Base-by-base conservation (phyloP, 2,797 vertebrate genomes). In the Kryptolebias ocellatus region DNA sequence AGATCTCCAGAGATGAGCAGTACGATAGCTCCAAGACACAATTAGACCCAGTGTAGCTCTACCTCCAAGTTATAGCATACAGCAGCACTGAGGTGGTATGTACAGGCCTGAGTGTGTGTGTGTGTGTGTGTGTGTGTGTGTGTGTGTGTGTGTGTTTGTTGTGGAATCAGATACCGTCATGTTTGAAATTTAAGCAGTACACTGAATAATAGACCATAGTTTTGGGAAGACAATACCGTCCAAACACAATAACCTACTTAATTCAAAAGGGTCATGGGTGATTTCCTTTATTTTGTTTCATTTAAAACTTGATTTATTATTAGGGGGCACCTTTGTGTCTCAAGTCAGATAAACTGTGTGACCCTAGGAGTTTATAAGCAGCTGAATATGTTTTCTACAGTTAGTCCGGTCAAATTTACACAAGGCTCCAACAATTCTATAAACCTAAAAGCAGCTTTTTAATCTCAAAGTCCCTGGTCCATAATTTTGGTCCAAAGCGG, bases 1-100 rank as follows among this genome's bases (percentile, higher is more conserved):
- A 94, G 93, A 90, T 93, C 93, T 93, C 93, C 83, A 86, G 93
- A 94, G 93, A 93, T 88, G 79, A 86, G 79, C 86, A 82, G 79
- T 79, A 49, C 72, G 76, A 84, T 86, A 81, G 91, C 91, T 94
- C 83, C 88, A 85, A 92, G 92, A 92, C 85, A 93, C 90, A 93
- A 93, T 94, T 93, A 93, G 87, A 87, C 78, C 77, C 72, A 64
- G 74, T 45, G 11, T 74, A 79, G 67, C 82, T 83, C 75, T 81
- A 70, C 81, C 85, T 89, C 78, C 70, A 44, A 85, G 83, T 85
- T 64, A 58, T 63, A 77, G 55, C 59, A 58, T 72, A 78, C 37
- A 66, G 80, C 72, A 80, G 75, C 52, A 39, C 65, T 10, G 70
- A 84, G 78, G 74, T 83, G 74, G 37, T 74, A 47, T 60, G 60